Evolutionary conservation across 2,797 vertebrate species (phyloP).

Genomic region (Hipposideros larvatus): DNA sequence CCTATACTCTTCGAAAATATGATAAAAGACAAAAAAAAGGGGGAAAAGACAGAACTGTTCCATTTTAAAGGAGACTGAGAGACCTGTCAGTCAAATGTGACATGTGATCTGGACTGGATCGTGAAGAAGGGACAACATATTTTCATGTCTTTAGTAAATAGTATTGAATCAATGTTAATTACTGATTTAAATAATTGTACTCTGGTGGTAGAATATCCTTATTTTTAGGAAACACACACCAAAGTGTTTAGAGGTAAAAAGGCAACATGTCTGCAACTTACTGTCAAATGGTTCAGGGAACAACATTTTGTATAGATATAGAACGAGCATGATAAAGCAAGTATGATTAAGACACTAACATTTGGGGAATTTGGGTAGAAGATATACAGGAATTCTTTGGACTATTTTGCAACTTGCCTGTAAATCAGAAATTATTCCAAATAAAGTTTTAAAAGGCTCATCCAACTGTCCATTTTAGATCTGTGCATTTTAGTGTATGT

Average conservation of each 20-base stretch:
- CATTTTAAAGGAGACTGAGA: neutral
- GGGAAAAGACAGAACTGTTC: neutral
- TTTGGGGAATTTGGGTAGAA: neutral
- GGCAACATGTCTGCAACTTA: neutral
- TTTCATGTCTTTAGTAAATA: neutral
- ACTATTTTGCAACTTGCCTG: constrained; percentile 15
- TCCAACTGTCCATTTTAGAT: neutral
- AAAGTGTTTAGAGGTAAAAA: constrained; percentile 7
- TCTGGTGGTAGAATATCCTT: neutral
- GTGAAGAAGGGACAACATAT: neutral
- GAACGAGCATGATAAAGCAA: neutral
- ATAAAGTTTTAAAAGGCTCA: neutral
- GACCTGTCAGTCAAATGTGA: neutral
- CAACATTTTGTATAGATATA: neutral
- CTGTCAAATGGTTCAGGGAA: neutral
- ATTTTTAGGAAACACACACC: neutral
- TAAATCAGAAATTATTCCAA: constrained; percentile 43
- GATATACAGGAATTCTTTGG: constrained; percentile 3
- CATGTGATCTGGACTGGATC: neutral
- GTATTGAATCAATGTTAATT: neutral
- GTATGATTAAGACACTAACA: neutral
- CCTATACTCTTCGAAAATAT: neutral
- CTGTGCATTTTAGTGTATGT: neutral
- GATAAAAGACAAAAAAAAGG: neutral
- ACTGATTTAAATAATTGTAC: neutral